Percentiles rank a stretch among this genome's conserved stretches.
Conservation (phyloP, 2,888 invertebrate genomes). For the Catonia carolina region DNA sequence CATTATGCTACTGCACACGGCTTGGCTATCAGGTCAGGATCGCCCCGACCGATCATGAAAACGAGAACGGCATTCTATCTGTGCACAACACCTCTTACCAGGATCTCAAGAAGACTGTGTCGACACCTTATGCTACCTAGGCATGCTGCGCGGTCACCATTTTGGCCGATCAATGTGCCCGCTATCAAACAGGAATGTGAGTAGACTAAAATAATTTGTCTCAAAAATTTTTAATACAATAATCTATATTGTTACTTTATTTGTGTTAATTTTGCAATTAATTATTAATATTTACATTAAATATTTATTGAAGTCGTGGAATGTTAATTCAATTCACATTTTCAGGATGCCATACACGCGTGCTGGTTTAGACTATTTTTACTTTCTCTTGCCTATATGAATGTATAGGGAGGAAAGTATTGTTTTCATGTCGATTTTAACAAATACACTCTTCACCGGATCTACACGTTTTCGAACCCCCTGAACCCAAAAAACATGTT, state of each 20-base stretch:
- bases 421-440: no score
- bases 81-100: slow-evolving; percentile 82
- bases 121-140: slow-evolving; percentile 72
- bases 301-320: not conserved
- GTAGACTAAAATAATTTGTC: slow-evolving; percentile 37
- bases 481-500: no score
- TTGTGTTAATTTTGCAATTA: no score
- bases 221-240: not conserved
- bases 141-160: slow-evolving; percentile 84
- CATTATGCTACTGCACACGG: slow-evolving; percentile 93
- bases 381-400: no score
- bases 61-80: slow-evolving; percentile 94
- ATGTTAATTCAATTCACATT: not conserved
- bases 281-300: not conserved
- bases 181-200: slow-evolving; percentile 85
- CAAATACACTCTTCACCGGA: no score
- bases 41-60: slow-evolving; percentile 92
- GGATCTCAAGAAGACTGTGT: slow-evolving; percentile 81
- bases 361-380: no score
- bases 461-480: no score
- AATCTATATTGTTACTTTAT: not conserved
- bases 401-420: no score
- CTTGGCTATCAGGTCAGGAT: slow-evolving; percentile 61
- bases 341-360: no score
- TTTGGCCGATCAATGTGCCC: slow-evolving; percentile 62